Evolutionary conservation across 2,888 invertebrate species (phyloP).

Genomic region (Cheilosia scutellata): DNA sequence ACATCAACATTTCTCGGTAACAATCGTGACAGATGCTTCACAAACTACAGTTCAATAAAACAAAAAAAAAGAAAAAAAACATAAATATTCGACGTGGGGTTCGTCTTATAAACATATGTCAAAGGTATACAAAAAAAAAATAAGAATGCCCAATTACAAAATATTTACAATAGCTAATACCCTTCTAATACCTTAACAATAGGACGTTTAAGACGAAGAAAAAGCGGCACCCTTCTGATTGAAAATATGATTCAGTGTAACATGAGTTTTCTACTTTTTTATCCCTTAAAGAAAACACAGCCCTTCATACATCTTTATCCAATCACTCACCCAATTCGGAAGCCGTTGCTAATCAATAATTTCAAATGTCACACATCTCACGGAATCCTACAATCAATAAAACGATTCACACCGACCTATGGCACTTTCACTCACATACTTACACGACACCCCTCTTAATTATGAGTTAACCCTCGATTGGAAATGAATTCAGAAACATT

Average conservation of each 20-base stretch:
- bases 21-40: too few relatives aligned
- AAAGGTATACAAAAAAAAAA: background rate
- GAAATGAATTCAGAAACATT: constrained; percentile 14
- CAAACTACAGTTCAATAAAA: too few relatives aligned
- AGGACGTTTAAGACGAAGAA: background rate
- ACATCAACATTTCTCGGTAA: too few relatives aligned
- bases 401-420: constrained; percentile 32
- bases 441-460: constrained; percentile 34
- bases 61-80: too few relatives aligned
- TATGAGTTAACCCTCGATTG: constrained; percentile 20
- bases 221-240: constrained; percentile 21
- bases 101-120: too few relatives aligned
- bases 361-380: constrained; percentile 56
- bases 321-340: constrained; percentile 34
- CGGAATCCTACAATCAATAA: constrained; percentile 40
- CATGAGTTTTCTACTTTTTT: background rate
- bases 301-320: background rate
- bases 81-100: too few relatives aligned
- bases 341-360: constrained; percentile 53
- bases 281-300: background rate
- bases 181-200: constrained; percentile 53
- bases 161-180: constrained; percentile 47
- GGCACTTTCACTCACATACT: constrained; percentile 3
- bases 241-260: constrained; percentile 18
- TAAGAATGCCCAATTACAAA: background rate